Base-by-base conservation (phyloP, 2,888 invertebrate genomes). In the Atethmia centrago region DNA sequence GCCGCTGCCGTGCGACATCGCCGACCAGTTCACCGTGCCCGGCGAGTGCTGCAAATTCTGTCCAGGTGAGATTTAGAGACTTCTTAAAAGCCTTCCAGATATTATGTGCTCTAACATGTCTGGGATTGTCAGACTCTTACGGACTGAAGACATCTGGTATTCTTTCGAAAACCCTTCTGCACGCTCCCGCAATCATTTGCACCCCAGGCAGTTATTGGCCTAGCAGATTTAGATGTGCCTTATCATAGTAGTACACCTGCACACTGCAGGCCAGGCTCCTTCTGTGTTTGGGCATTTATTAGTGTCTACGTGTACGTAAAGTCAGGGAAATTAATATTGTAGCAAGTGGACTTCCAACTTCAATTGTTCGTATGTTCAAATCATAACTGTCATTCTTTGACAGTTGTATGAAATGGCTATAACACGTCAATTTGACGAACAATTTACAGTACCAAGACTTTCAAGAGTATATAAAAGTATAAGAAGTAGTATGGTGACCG, bases 31-130 rank as follows among this genome's bases (percentile, higher is more conserved):
- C 93, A 97, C 97, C 87, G 98, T 98, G 79, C 97, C 98, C 66
- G 98, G 98, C 77, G 98, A 98, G 93, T 99, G 99, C 96, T 99
- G 99, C 97, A 98, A 98, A 93, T 98, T 98, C 92, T 99, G 99
- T 94, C 98, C 98, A 96, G 98, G 98, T 98, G 5, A 16, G 28
- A 19, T 31, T 36, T n/a, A n/a, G 5, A 49, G 16, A 5, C 28
- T 31, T 4, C 9, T 9, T 16, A 16, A 47, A 1, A 63, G 31
- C 21, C 47, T 28, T 1, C 47, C 16, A 28, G 21, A 4, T 1
- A 45, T 4, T n/a, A n/a, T n/a, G 3, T 10, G n/a, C 47, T 47
- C 7, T 47, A 9, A 63, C 0, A 63, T 28, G 3, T 21, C 28
- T 63, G 14, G 16, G 31, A 16, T 21, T n/a, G 14, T 28, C 14